Evolutionary conservation across 2,888 invertebrate species (phyloP).

Genomic region (Phengaris arion): DNA sequence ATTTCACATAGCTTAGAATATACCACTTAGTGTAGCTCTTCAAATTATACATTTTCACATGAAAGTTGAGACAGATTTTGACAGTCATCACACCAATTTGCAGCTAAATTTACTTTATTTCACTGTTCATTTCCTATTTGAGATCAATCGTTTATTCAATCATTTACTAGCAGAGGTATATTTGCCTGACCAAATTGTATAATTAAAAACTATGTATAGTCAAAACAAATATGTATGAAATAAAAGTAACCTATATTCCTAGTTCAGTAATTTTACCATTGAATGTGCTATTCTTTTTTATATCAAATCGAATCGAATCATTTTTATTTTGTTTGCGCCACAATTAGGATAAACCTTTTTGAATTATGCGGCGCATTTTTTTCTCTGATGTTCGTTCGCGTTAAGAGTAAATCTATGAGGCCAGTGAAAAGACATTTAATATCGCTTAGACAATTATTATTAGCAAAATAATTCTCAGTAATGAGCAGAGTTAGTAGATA

Average conservation of each 20-base stretch:
- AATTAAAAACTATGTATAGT: conserved; percentile 18
- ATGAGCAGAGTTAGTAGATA: neutral
- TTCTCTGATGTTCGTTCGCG: neutral
- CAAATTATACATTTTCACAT: neutral
- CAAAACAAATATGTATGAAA: conserved; percentile 14
- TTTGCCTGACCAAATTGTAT: conserved; percentile 27
- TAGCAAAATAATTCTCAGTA: conserved; percentile 4
- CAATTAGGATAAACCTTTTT: neutral
- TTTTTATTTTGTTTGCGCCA: neutral
- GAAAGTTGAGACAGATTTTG: neutral
- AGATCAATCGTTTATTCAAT: conserved; percentile 64
- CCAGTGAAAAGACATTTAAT: neutral
- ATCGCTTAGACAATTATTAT: neutral
- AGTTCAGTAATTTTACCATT: conserved; percentile 12
- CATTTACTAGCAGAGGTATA: conserved; percentile 56
- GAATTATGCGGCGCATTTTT: neutral
- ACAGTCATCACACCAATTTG: conserved; percentile 44
- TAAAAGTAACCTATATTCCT: conserved; percentile 23
- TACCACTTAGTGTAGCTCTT: conserved; percentile 54
- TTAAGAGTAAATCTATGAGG: conserved; percentile 3
- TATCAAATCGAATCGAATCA: neutral
- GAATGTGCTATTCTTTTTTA: conserved; percentile 6
- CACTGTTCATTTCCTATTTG: conserved; percentile 52
- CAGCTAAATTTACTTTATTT: conserved; percentile 61
- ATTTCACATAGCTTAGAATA: neutral